Conservation (phyloP, 2,888 invertebrate species). For the Ectemnius cavifrons region DNA sequence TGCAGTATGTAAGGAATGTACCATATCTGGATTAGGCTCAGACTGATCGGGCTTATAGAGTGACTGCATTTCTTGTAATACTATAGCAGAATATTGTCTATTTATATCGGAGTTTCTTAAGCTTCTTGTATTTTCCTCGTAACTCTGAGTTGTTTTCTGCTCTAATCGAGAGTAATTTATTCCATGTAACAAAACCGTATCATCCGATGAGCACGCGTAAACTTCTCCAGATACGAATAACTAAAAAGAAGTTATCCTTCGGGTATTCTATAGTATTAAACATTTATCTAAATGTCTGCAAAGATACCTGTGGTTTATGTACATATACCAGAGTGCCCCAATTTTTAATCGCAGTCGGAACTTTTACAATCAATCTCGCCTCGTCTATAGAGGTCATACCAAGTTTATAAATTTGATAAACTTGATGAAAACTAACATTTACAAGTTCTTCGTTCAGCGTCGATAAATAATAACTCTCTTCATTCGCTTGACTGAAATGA, state of each 20-base stretch:
- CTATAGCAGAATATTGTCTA: neutral
- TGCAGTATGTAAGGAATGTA: neutral
- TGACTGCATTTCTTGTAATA: neutral
- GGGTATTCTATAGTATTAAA: neutral
- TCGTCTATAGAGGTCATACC: slow-evolving; percentile 61
- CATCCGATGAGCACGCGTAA: slow-evolving; percentile 50
- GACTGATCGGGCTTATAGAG: neutral
- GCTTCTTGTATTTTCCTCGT: slow-evolving; percentile 4
- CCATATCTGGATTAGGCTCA: neutral
- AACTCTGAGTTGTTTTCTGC: neutral
- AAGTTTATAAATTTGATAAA: slow-evolving; percentile 63
- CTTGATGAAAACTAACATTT: slow-evolving; percentile 63
- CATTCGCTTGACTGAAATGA: slow-evolving; percentile 59
- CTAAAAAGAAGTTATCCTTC: slow-evolving; percentile 32
- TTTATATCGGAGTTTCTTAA: neutral
- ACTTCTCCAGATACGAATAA: slow-evolving; percentile 52
- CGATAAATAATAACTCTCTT: slow-evolving; percentile 58
- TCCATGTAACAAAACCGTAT: slow-evolving; percentile 14
- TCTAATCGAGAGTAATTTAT: neutral
- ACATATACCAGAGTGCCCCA: slow-evolving; percentile 42
- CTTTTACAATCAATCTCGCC: slow-evolving; percentile 51
- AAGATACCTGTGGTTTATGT: slow-evolving; percentile 55
- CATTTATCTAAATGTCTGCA: neutral
- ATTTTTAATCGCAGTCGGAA: slow-evolving; percentile 53
- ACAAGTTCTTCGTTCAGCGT: slow-evolving; percentile 29